A percentile compares a stretch with the other conserved stretches of the same genome.
phyloP scores from a whole-genome alignment of 2,888 invertebrate species.

The Yponomeuta cagnagella region DNA sequence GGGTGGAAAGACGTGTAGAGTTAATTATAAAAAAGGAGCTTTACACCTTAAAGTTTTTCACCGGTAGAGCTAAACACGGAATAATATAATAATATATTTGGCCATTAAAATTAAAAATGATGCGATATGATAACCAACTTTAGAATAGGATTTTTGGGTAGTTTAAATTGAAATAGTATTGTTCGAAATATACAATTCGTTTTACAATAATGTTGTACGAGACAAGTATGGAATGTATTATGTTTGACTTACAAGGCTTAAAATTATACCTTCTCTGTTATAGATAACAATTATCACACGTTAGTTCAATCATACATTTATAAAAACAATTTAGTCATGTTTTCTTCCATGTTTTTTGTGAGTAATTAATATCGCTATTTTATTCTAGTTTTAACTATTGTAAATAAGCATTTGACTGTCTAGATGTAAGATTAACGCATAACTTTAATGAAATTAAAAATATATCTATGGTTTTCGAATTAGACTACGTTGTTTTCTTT shows the following conservation, averaged over 20 bases:
- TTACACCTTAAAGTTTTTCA: too few species aligned
- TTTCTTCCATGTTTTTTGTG: slow-evolving; percentile 23
- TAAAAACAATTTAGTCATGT: slow-evolving; percentile 16
- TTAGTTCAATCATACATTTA: too few species aligned
- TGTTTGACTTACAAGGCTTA: too few species aligned
- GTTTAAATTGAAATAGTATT: slow-evolving; percentile 19
- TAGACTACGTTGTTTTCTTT: slow-evolving; percentile 22
- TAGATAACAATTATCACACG: too few species aligned
- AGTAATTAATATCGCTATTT: slow-evolving; percentile 2
- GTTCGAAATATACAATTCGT: background rate
- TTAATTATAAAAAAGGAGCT: too few species aligned
- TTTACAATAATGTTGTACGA: too few species aligned
- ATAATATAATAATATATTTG: background rate
- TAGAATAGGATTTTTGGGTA: background rate
- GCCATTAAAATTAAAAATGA: slow-evolving; percentile 23
- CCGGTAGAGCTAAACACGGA: too few species aligned
- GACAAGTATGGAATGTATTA: too few species aligned
- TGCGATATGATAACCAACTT: slow-evolving; percentile 50
- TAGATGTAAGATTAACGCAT: slow-evolving; percentile 24
- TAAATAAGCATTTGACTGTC: slow-evolving; percentile 26
- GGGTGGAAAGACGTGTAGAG: background rate
- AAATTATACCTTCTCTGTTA: too few species aligned
- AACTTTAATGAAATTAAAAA: slow-evolving; percentile 25
- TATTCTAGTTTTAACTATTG: slow-evolving; percentile 18
- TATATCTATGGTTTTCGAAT: slow-evolving; percentile 31